A percentile compares a stretch with the other conserved stretches of the same genome.
Conservation (phyloP, 2,113 vertebrate species). For the Miniopterus natalensis region DNA sequence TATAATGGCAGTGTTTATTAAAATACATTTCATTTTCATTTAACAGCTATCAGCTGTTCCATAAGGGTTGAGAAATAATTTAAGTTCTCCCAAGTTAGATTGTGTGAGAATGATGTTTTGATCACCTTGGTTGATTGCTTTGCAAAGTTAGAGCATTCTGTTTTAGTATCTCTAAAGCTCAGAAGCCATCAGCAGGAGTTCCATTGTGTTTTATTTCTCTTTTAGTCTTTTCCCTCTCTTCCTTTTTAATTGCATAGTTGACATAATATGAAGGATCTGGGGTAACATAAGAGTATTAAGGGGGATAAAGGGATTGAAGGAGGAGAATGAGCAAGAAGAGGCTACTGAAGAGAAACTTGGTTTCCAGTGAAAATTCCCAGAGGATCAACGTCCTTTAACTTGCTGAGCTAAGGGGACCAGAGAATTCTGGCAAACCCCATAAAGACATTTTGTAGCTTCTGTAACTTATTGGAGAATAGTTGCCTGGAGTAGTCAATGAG, state of each 20-base stretch:
- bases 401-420: neutral
- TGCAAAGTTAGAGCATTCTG: neutral
- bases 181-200: neutral
- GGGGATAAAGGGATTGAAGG: neutral
- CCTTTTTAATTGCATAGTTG: neutral
- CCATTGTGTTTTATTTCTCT: neutral
- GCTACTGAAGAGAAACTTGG: neutral
- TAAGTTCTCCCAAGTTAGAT: neutral
- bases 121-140: neutral
- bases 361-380: conserved; percentile 35
- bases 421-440: neutral
- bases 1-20: too few species aligned
- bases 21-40: too few species aligned
- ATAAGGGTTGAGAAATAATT: neutral
- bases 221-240: neutral
- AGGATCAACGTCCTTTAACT: neutral
- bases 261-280: neutral
- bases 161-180: conserved; percentile 21
- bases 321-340: neutral
- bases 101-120: neutral
- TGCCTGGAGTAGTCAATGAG: neutral
- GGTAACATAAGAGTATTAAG: neutral
- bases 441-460: neutral
- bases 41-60: neutral
- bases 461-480: neutral